Conservation (phyloP, 1,140 invertebrate genomes). For the Drosophila santomea region DNA sequence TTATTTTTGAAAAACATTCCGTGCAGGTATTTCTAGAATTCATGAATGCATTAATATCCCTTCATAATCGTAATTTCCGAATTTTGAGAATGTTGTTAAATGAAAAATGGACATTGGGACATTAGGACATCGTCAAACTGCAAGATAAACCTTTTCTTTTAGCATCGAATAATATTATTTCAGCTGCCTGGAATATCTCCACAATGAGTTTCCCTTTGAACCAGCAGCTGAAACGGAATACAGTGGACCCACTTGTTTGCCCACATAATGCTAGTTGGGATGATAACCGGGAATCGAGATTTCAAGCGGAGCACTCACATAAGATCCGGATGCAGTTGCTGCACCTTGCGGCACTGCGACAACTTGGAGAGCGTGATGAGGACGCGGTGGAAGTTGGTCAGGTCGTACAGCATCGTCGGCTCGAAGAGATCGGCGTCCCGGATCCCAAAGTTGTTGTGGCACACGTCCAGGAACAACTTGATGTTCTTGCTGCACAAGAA, state of each 20-base stretch:
- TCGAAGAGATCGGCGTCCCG: conserved; percentile 96
- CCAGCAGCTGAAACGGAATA: no score
- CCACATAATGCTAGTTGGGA: no score
- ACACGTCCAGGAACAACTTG: conserved; percentile 94
- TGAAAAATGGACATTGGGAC: background rate
- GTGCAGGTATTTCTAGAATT: conserved; percentile 6
- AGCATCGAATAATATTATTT: no score
- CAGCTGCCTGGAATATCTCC: no score
- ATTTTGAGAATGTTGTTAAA: background rate
- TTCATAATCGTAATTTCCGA: background rate
- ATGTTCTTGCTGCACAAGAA: conserved; percentile 98
- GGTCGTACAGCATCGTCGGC: conserved; percentile 95
- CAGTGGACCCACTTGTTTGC: no score
- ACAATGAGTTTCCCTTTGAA: no score
- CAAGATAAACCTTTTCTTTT: background rate
- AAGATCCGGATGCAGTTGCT: conserved; percentile 87
- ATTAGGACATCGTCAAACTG: no score
- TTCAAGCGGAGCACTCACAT: conserved; percentile 87
- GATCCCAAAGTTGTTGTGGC: conserved; percentile 92
- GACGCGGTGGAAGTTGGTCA: conserved; percentile 96
- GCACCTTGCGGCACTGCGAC: conserved; percentile 90
- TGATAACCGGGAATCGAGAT: no score
- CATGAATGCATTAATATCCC: background rate
- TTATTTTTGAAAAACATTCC: conserved; percentile 8
- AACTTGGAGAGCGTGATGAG: conserved; percentile 94